A percentile compares a stretch with the other conserved stretches of the same genome.
Evolutionary conservation across 2,888 invertebrate genomes (phyloP).

Genomic region (Autographa pulchrina): DNA sequence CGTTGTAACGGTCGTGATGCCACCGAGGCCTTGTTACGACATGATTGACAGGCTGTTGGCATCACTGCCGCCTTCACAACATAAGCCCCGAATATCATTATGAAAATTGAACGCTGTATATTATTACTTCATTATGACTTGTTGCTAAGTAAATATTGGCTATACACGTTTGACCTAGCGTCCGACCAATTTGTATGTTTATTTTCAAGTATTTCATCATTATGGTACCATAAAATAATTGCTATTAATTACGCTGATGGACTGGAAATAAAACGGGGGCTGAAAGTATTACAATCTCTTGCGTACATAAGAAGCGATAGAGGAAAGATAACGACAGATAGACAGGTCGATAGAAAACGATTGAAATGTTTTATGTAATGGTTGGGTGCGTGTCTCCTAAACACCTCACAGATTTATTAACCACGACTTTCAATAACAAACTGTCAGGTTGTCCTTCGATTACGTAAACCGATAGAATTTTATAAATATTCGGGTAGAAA

Average conservation of each 20-base stretch:
- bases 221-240: not conserved
- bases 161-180: constrained; percentile 32
- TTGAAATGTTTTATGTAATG: constrained; percentile 73
- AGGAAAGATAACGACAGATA: constrained; percentile 46
- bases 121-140: constrained; percentile 59
- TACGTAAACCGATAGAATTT: constrained; percentile 83
- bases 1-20: constrained; percentile 25
- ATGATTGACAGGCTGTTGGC: constrained; percentile 57
- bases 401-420: constrained; percentile 70
- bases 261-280: constrained; percentile 8
- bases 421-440: constrained; percentile 74
- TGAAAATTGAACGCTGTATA: constrained; percentile 54
- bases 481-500: constrained; percentile 75
- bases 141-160: constrained; percentile 61
- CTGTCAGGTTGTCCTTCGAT: constrained; percentile 74
- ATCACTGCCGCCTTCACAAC: constrained; percentile 34
- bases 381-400: constrained; percentile 62
- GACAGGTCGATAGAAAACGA: constrained; percentile 54
- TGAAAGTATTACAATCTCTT: constrained; percentile 17
- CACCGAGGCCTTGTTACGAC: constrained; percentile 33
- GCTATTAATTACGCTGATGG: not conserved
- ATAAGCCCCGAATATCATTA: constrained; percentile 50
- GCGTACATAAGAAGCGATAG: constrained; percentile 50
- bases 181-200: constrained; percentile 17
- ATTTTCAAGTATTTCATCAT: constrained; percentile 5